phyloP scores from a whole-genome alignment of 2,797 vertebrate genomes.

The Morelia viridis region DNA sequence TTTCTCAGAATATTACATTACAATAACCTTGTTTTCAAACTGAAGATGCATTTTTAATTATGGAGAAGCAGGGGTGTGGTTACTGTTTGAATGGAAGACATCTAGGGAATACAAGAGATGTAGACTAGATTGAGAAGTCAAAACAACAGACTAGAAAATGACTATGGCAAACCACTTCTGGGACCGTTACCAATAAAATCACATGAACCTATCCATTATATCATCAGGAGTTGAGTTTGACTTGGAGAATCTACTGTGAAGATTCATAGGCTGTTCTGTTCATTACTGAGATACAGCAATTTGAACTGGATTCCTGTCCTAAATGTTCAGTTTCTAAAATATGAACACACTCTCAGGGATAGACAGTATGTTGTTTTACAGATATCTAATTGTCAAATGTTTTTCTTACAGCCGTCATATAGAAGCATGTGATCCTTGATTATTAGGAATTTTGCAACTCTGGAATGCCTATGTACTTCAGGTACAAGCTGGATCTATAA shows the following conservation, averaged over 20 bases:
- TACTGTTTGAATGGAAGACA: not conserved
- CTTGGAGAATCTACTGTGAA: not conserved
- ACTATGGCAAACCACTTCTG: not conserved
- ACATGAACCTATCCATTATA: not conserved
- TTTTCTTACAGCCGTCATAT: not conserved
- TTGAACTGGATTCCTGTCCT: not conserved
- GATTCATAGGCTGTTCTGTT: not conserved
- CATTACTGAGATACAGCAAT: not conserved
- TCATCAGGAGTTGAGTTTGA: not conserved
- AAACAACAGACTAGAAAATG: not conserved
- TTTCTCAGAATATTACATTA: not conserved
- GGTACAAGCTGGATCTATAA: not conserved
- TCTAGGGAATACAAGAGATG: not conserved
- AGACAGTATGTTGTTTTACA: not conserved
- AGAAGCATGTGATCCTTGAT: not conserved
- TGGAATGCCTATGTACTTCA: not conserved
- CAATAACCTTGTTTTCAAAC: not conserved
- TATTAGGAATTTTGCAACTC: not conserved
- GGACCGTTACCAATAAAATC: not conserved
- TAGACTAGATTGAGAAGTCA: not conserved
- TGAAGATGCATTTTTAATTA: conserved; percentile 1
- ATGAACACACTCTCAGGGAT: not conserved
- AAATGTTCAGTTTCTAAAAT: conserved; percentile 1
- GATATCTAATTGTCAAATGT: not conserved
- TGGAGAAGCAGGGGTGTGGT: not conserved